Evolutionary conservation across 1,140 invertebrate genomes (phyloP).

Genomic region (Monochamus saltuarius): DNA sequence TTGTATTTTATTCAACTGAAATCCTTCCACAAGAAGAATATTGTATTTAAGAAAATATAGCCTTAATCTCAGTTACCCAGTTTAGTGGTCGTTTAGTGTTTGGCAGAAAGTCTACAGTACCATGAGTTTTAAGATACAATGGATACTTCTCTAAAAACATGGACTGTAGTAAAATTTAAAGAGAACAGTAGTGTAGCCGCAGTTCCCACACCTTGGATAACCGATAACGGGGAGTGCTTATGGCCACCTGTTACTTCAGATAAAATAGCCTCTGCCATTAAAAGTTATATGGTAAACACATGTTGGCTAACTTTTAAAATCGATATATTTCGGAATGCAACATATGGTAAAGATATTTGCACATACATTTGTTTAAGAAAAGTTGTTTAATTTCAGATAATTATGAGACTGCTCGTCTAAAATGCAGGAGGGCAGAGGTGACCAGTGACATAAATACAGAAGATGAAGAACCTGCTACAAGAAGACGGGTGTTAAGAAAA

Average conservation of each 20-base stretch:
- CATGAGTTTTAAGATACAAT: too few species aligned
- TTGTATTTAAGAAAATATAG: too few species aligned
- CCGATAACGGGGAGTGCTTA: neutral
- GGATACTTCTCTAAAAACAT: too few species aligned
- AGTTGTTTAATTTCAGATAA: slow-evolving; percentile 3
- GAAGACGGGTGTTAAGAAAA: neutral
- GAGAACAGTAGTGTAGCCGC: slow-evolving; percentile 1
- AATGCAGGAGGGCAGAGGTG: neutral
- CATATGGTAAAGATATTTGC: slow-evolving; percentile 1
- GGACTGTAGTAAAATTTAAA: slow-evolving; percentile 6
- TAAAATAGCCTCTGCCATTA: neutral
- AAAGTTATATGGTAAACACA: neutral
- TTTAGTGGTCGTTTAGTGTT: too few species aligned
- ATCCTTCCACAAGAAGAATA: too few species aligned
- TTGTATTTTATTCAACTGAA: too few species aligned
- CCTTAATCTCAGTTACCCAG: too few species aligned
- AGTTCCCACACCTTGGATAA: slow-evolving; percentile 1
- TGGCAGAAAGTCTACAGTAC: too few species aligned
- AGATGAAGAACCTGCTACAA: neutral
- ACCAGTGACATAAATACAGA: neutral
- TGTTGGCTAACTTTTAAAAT: slow-evolving; percentile 2
- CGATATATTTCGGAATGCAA: slow-evolving; percentile 4
- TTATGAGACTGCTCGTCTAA: neutral
- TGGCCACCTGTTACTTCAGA: neutral
- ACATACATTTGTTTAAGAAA: neutral